Percentiles rank a stretch among this genome's conserved stretches.
phyloP scores from a whole-genome alignment of 1,140 invertebrate genomes.

The Dendroctonus ponderosae region DNA sequence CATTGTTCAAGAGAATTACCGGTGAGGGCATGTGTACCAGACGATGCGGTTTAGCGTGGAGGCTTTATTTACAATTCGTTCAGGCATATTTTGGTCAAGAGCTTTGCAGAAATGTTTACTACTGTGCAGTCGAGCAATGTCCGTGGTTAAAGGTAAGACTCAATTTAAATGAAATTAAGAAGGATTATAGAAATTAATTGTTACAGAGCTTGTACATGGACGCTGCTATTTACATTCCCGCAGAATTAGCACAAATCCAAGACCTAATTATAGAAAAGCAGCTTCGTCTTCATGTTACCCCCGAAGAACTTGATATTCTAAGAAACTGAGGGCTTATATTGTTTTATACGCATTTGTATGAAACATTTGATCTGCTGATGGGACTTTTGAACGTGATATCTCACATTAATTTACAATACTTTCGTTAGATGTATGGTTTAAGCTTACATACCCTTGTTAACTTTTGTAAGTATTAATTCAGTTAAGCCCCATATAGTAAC shows the following conservation, averaged over 20 bases:
- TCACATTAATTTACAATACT: no score
- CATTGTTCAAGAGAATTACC: slow-evolving; percentile 46
- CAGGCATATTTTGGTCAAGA: slow-evolving; percentile 43
- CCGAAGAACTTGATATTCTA: slow-evolving; percentile 68
- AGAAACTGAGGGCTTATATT: slow-evolving; percentile 44
- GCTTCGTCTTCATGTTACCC: slow-evolving; percentile 65
- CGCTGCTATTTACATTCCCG: slow-evolving; percentile 54
- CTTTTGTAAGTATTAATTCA: no score
- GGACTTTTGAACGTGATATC: no score
- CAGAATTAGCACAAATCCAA: slow-evolving; percentile 61
- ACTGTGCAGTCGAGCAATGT: slow-evolving; percentile 61
- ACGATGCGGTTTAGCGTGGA: slow-evolving; percentile 59
- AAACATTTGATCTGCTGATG: no score
- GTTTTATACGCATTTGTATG: no score
- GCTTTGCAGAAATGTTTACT: slow-evolving; percentile 52
- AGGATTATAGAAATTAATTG: background rate
- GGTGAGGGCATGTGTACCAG: slow-evolving; percentile 49
- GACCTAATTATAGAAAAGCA: slow-evolving; percentile 71
- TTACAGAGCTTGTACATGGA: slow-evolving; percentile 57
- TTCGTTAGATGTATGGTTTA: no score
- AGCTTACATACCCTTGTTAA: no score
- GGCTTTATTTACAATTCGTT: slow-evolving; percentile 58
- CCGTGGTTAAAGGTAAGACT: slow-evolving; percentile 64
- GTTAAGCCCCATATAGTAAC: no score
- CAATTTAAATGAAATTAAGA: background rate